Conservation (phyloP, 2,797 vertebrate genomes). For the Chiroxiphia lanceolata region DNA sequence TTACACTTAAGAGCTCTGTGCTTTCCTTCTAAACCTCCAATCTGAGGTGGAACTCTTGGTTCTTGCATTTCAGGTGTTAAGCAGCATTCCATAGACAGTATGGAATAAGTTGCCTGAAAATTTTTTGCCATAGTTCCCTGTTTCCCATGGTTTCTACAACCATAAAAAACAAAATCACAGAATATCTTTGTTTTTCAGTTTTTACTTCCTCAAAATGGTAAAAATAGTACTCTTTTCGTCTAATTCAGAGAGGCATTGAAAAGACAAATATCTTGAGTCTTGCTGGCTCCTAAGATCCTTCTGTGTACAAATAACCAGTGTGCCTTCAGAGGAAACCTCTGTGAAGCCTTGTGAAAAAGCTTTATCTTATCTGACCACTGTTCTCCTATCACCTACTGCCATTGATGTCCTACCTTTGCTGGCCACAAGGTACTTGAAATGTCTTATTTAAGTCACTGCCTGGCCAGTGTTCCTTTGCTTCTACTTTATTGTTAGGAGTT, state of each 20-base stretch:
- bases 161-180: not conserved
- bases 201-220: not conserved
- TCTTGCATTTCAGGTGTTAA: not conserved
- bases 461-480: not conserved
- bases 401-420: not conserved
- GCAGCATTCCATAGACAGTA: rapidly evolving
- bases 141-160: not conserved
- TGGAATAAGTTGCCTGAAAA: not conserved
- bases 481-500: not conserved
- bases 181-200: not conserved
- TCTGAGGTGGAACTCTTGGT: not conserved
- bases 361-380: not conserved
- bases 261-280: not conserved
- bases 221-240: not conserved
- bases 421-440: not conserved
- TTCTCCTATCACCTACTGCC: not conserved
- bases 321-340: not conserved
- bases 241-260: not conserved
- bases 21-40: not conserved
- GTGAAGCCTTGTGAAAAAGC: not conserved
- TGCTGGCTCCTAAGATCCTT: not conserved
- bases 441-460: not conserved
- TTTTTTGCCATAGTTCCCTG: not conserved
- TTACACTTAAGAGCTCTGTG: not conserved
- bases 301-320: not conserved